These are phyloP conservation scores for Hydrozoanthus tunicans DNA, from an alignment of 64 coral and sea anemone species.

Conservation along the genomic window DNA sequence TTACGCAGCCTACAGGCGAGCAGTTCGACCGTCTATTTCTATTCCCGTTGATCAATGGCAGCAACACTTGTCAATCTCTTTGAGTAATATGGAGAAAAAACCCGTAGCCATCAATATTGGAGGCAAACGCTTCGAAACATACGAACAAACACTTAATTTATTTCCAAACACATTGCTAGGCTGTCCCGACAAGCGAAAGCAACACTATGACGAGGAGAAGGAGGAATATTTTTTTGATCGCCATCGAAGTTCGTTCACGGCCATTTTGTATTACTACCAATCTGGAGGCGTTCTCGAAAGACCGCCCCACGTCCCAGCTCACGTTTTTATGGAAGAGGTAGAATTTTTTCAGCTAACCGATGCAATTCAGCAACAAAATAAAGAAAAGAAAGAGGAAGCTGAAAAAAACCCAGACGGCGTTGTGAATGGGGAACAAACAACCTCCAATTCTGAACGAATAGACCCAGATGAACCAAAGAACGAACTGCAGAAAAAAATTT, in stretches of 20 bases:
- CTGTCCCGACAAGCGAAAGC: constrained; percentile 65
- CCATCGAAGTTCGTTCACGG: constrained; percentile 82
- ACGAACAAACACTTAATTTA: constrained; percentile 74
- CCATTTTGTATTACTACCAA: constrained; percentile 94
- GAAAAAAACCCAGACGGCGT: constrained; percentile 22
- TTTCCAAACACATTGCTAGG: constrained; percentile 89
- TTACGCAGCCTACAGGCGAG: constrained; percentile 32
- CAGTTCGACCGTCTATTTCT: not conserved
- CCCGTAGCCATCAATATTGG: constrained; percentile 80
- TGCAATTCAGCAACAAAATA: constrained; percentile 79
- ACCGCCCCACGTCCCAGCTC: constrained; percentile 66
- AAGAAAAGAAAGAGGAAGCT: constrained; percentile 60
- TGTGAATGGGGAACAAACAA: not conserved
- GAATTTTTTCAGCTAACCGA: constrained; percentile 88
- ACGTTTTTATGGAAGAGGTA: constrained; percentile 86
- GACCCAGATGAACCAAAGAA: constrained; percentile 66
- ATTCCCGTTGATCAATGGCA: constrained; percentile 48
- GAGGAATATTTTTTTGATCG: constrained; percentile 93
- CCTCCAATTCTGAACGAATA: not conserved
- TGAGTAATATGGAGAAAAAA: constrained; percentile 35
- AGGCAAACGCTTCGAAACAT: constrained; percentile 87
- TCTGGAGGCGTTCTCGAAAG: constrained; percentile 78
- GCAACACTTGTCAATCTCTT: constrained; percentile 37
- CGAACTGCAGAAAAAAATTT: constrained; percentile 61
- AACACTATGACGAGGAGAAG: constrained; percentile 75